These are phyloP conservation scores for Drosophila imparisetae DNA, from an alignment of 2,888 invertebrate species.

Conservation along the genomic window DNA sequence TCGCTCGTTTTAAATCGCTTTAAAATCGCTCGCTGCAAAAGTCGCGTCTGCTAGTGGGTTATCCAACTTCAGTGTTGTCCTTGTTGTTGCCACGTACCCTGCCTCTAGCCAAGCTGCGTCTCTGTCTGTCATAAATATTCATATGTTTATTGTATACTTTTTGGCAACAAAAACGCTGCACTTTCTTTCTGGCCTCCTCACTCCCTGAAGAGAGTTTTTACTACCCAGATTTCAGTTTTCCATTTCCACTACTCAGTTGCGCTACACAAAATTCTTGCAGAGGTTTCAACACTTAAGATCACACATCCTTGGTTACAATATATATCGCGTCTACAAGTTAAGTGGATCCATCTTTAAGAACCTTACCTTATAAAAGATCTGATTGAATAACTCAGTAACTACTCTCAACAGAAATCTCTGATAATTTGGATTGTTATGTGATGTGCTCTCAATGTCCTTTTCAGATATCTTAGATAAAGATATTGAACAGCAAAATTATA, in stretches of 20 bases:
- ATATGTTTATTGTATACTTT: constrained; percentile 70
- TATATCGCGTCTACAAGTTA: neutral
- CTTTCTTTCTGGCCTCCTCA: constrained; percentile 24
- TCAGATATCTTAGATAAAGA: neutral
- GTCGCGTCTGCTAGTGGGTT: constrained; percentile 24
- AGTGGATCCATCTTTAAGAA: neutral
- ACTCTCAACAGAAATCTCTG: neutral
- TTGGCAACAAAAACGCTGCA: constrained; percentile 30
- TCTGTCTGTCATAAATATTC: constrained; percentile 68
- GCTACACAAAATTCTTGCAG: no score
- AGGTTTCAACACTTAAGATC: neutral
- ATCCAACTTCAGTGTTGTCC: constrained; percentile 3
- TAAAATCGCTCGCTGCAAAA: constrained; percentile 4
- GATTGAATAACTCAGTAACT: neutral
- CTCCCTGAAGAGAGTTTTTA: neutral
- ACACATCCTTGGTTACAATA: neutral
- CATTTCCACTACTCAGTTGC: neutral
- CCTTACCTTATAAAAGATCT: neutral
- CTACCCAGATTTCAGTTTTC: constrained; percentile 1
- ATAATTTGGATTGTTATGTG: neutral
- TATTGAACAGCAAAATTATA: neutral
- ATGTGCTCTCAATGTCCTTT: neutral
- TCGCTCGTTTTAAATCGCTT: constrained; percentile 30
- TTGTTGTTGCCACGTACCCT: neutral
- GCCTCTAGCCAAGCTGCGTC: neutral